Conservation (phyloP, 2,113 vertebrate species). For the Hypocryptadius cinnamomeus region DNA sequence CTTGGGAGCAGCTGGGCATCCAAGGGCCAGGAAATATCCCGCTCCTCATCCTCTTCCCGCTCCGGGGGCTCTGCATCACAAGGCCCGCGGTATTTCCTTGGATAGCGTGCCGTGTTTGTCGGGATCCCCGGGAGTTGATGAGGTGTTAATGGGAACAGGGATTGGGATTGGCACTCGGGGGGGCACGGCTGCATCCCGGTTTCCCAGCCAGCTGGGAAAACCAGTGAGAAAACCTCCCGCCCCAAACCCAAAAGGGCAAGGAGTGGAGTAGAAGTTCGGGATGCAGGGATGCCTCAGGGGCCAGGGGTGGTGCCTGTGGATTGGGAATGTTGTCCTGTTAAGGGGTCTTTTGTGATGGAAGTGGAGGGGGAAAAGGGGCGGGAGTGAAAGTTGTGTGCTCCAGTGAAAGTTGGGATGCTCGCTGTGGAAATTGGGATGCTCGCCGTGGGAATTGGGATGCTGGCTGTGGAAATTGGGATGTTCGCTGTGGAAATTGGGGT, state of each 20-base stretch:
- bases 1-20: slow-evolving; percentile 25
- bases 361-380: neutral
- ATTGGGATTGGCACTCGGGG: slow-evolving; percentile 37
- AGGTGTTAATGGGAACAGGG: slow-evolving; percentile 84
- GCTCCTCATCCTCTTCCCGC: slow-evolving; percentile 30
- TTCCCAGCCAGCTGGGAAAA: neutral
- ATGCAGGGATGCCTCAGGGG: neutral
- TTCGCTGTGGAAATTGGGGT: neutral
- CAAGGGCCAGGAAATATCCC: slow-evolving; percentile 76
- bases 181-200: neutral
- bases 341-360: slow-evolving; percentile 20
- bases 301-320: neutral
- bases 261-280: neutral
- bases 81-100: slow-evolving; percentile 78
- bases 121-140: slow-evolving; percentile 83
- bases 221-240: neutral
- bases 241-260: neutral
- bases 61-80: slow-evolving; percentile 80
- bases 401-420: slow-evolving; percentile 8
- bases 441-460: neutral
- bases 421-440: neutral
- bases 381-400: slow-evolving; percentile 1
- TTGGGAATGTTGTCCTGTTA: neutral
- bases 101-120: slow-evolving; percentile 81
- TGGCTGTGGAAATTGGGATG: neutral